A percentile compares a stretch with the other conserved stretches of the same genome.
Conservation (phyloP, 92 coral and sea anemone genomes). For the Zoanthus solanderi region DNA sequence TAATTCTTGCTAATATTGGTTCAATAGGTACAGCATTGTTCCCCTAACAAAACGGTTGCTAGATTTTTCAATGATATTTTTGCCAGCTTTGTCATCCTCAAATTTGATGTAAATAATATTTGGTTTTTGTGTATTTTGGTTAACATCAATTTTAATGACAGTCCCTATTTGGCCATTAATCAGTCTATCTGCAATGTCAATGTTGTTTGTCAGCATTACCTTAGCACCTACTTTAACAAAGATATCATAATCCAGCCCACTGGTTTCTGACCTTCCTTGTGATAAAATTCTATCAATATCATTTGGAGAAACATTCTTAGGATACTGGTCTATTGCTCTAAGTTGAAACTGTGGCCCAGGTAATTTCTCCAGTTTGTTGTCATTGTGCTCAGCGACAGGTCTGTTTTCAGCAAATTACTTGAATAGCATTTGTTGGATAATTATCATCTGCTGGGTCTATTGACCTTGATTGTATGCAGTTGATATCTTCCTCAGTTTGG, state of each 20-base stretch:
- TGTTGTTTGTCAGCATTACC: background rate
- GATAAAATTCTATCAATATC: conserved; percentile 62
- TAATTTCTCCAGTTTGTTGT: background rate
- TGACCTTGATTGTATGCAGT: conserved; percentile 49
- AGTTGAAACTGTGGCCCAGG: conserved; percentile 23
- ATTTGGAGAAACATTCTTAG: background rate
- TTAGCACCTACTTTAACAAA: conserved; percentile 30
- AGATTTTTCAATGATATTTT: background rate
- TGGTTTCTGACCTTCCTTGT: no score
- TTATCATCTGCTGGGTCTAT: background rate
- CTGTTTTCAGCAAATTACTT: conserved; percentile 10
- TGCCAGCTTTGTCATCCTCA: conserved; percentile 1
- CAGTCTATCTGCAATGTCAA: background rate
- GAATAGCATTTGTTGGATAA: background rate
- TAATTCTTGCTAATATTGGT: no score
- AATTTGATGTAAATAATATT: background rate
- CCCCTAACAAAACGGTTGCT: background rate
- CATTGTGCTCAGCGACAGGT: conserved; percentile 32
- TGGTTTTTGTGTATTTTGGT: background rate
- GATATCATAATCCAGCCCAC: no score
- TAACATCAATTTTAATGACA: background rate
- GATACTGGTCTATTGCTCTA: no score
- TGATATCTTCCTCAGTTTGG: conserved; percentile 69
- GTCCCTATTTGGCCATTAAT: conserved; percentile 1
- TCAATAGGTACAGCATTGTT: no score